phyloP scores from a whole-genome alignment of 2,888 invertebrate genomes.

The Andricus quercusramuli region DNA sequence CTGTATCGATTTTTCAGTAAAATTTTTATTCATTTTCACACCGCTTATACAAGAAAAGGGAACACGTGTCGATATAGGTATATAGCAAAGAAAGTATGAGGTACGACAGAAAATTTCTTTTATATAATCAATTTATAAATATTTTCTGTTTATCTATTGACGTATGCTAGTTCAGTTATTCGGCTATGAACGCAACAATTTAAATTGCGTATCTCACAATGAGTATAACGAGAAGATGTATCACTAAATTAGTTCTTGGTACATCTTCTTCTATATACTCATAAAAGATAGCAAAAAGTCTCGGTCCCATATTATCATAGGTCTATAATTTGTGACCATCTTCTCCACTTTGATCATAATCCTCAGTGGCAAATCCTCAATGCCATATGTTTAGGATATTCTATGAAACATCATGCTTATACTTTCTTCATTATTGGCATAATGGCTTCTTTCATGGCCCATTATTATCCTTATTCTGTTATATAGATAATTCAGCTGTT shows the following conservation, averaged over 20 bases:
- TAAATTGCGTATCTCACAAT: not conserved
- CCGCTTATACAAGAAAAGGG: not conserved
- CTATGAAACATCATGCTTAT: not conserved
- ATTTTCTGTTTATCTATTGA: no score
- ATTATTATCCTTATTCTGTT: not conserved
- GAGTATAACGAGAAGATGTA: not conserved
- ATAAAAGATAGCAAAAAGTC: not conserved
- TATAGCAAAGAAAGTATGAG: not conserved
- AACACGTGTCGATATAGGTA: not conserved
- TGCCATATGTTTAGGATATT: not conserved
- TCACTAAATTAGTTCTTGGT: not conserved
- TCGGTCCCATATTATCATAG: not conserved
- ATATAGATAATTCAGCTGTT: not conserved
- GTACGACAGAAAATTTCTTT: no score
- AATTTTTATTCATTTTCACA: not conserved
- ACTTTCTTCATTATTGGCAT: not conserved
- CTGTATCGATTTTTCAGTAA: not conserved
- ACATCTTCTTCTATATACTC: not conserved
- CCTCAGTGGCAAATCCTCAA: not conserved
- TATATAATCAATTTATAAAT: no score
- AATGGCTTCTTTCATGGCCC: not conserved
- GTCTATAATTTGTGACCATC: not conserved
- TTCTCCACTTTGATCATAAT: not conserved
- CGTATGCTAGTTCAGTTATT: no score
- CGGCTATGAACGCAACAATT: not conserved